A percentile compares a stretch with the other conserved stretches of the same genome.
Evolutionary conservation across 2,888 invertebrate species (phyloP).

Genomic region (Auanema sp.): DNA sequence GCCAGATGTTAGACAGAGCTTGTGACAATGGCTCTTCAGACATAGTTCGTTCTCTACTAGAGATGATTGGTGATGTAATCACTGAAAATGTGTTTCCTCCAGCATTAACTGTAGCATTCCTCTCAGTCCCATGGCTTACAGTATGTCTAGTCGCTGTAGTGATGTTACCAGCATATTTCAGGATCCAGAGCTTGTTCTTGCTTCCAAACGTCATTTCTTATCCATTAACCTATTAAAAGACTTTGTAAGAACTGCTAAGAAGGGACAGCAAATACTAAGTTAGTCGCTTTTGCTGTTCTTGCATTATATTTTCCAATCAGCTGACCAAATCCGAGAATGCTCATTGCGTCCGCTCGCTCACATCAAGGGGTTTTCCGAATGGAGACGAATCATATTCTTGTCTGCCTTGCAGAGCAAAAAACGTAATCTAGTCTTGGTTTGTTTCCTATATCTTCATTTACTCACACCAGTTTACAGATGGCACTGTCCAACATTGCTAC

Average conservation of each 20-base stretch:
- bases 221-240: constrained; percentile 11
- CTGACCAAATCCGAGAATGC: background rate
- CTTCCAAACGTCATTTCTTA: constrained; percentile 1
- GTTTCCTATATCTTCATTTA: background rate
- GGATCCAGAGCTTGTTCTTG: background rate
- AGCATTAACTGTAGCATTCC: constrained; percentile 10
- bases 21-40: no score
- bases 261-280: constrained; percentile 1
- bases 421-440: constrained; percentile 4
- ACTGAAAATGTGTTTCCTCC: constrained; percentile 7
- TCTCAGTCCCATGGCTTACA: constrained; percentile 12
- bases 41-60: background rate
- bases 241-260: constrained; percentile 7
- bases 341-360: background rate
- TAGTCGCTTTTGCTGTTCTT: background rate
- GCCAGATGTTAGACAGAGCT: no score
- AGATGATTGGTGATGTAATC: constrained; percentile 13
- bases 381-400: constrained; percentile 2
- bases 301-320: background rate
- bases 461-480: background rate
- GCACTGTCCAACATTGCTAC: background rate
- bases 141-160: no score
- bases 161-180: no score
- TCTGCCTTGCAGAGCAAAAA: constrained; percentile 1
- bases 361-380: constrained; percentile 1